Evolutionary conservation across 1,140 invertebrate genomes (phyloP).

Genomic region (Pogonus chalceus): DNA sequence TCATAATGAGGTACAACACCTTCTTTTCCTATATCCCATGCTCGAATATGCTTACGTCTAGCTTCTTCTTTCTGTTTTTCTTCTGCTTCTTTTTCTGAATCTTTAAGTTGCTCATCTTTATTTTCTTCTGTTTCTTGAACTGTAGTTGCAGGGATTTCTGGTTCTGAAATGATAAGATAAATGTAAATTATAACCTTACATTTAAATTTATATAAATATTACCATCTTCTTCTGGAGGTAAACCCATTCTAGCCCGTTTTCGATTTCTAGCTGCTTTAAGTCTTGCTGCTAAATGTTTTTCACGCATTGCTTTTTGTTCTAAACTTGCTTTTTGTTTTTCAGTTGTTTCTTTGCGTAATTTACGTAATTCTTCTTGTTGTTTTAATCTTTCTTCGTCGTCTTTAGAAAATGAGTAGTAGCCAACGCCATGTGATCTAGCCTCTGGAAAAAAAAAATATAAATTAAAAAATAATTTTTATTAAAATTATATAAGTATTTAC

Average conservation of each 20-base stretch:
- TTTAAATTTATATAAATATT: constrained; percentile 10
- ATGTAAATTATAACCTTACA: constrained; percentile 8
- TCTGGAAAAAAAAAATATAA: constrained; percentile 44
- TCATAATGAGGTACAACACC: constrained; percentile 37
- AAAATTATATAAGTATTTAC: constrained; percentile 33
- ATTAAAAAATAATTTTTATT: constrained; percentile 5
- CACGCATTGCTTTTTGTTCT: constrained; percentile 50
- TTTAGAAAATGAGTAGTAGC: constrained; percentile 78
- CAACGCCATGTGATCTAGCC: constrained; percentile 78
- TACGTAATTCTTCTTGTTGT: constrained; percentile 65
- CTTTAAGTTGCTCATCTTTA: constrained; percentile 30
- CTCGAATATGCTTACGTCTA: constrained; percentile 46
- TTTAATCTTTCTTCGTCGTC: constrained; percentile 64
- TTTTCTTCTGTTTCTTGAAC: constrained; percentile 36
- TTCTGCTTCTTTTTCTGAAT: constrained; percentile 34
- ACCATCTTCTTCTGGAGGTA: constrained; percentile 51
- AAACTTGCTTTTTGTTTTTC: constrained; percentile 54
- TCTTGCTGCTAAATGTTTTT: constrained; percentile 60
- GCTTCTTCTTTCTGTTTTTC: constrained; percentile 20
- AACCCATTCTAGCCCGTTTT: constrained; percentile 61
- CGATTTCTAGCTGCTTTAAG: constrained; percentile 68
- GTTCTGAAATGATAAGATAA: constrained; percentile 32
- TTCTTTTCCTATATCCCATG: constrained; percentile 59
- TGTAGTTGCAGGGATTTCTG: constrained; percentile 36
- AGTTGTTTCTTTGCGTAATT: constrained; percentile 60